phyloP scores from a whole-genome alignment of 2,888 invertebrate genomes.

The Geotrupes spiniger region DNA sequence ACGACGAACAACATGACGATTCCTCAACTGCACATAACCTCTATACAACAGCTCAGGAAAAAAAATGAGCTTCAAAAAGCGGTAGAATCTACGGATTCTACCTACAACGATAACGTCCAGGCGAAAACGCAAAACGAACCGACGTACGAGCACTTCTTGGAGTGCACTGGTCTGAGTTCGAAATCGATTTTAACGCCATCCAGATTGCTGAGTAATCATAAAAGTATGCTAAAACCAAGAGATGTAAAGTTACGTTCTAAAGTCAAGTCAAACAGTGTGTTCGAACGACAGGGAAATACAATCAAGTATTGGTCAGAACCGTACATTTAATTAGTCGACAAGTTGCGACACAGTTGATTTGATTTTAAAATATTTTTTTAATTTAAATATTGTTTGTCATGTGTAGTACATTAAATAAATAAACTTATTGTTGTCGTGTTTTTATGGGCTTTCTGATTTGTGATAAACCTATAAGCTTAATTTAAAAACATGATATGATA shows the following conservation, averaged over 20 bases:
- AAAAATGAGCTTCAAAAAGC: constrained; percentile 51
- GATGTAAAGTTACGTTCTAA: constrained; percentile 74
- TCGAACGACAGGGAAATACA: constrained; percentile 51
- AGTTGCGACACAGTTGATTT: constrained; percentile 4
- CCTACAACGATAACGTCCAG: constrained; percentile 35
- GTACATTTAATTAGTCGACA: constrained; percentile 37
- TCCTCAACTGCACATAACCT: constrained; percentile 37
- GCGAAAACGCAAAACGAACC: constrained; percentile 41
- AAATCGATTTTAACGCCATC: constrained; percentile 71
- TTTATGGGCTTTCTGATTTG: too few relatives aligned
- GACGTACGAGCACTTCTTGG: constrained; percentile 72
- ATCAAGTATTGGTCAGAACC: constrained; percentile 50
- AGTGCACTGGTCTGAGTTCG: constrained; percentile 75
- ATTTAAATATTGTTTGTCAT: background rate
- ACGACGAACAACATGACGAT: constrained; percentile 35
- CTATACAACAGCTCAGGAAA: constrained; percentile 43
- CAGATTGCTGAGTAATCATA: constrained; percentile 70
- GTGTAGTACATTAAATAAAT: background rate
- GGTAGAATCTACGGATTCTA: constrained; percentile 44
- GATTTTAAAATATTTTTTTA: constrained; percentile 8
- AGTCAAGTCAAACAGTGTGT: constrained; percentile 58
- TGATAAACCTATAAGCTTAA: too few relatives aligned
- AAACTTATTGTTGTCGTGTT: too few relatives aligned
- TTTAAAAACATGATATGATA: too few relatives aligned
- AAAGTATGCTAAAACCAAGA: constrained; percentile 72